Conservation (phyloP, 2,888 invertebrate genomes). For the Crioceris asparagi region DNA sequence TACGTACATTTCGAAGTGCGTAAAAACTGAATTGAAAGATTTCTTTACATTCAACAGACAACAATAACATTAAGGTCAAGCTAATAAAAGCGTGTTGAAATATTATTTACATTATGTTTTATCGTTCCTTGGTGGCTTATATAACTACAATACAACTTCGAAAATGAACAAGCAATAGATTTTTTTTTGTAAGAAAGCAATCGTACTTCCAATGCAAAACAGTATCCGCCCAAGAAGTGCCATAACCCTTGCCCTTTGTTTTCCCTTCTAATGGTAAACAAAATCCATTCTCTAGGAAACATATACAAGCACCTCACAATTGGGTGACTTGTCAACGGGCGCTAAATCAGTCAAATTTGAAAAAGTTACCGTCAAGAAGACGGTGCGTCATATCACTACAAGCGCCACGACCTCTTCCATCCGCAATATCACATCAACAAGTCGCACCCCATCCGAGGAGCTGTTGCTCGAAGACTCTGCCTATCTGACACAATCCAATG, state of each 20-base stretch:
- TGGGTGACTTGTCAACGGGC: slow-evolving; percentile 53
- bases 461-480: slow-evolving; percentile 44
- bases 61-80: too few species aligned
- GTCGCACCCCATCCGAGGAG: slow-evolving; percentile 47
- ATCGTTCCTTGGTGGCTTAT: too few species aligned
- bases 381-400: slow-evolving; percentile 45
- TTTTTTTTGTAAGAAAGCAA: too few species aligned
- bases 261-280: background rate
- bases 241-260: background rate
- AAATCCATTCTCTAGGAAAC: slow-evolving; percentile 36
- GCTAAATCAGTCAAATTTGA: slow-evolving; percentile 62
- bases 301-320: slow-evolving; percentile 45
- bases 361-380: slow-evolving; percentile 54
- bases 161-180: too few species aligned
- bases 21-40: too few species aligned
- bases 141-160: too few species aligned
- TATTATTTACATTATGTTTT: too few species aligned
- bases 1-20: too few species aligned
- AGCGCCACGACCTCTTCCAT: slow-evolving; percentile 24
- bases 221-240: too few species aligned
- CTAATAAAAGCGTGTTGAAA: too few species aligned
- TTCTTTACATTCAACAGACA: too few species aligned
- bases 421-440: slow-evolving; percentile 22
- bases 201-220: too few species aligned
- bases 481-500: slow-evolving; percentile 45